Evolutionary conservation across 2,113 vertebrate genomes (phyloP).

Genomic region (Rhabdornis inornatus): DNA sequence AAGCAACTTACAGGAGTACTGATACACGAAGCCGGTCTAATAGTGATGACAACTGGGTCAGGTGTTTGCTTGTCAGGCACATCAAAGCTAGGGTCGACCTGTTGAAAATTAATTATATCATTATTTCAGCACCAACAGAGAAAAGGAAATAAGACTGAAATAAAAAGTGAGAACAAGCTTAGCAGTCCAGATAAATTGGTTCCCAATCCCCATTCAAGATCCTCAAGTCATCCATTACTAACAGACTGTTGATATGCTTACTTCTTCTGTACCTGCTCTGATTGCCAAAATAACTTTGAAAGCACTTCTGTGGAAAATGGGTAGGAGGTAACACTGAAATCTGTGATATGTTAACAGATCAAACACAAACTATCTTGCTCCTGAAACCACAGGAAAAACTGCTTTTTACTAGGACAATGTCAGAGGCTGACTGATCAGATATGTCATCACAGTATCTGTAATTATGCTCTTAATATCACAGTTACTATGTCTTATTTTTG

Average conservation of each 20-base stretch:
- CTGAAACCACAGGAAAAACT: not conserved
- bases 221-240: not conserved
- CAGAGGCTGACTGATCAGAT: not conserved
- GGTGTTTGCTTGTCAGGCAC: slow-evolving; percentile 77
- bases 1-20: slow-evolving; percentile 61
- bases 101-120: slow-evolving; percentile 1
- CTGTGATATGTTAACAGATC: not conserved
- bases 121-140: not conserved
- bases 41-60: slow-evolving; percentile 78
- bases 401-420: not conserved
- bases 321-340: not conserved
- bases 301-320: not conserved
- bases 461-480: not conserved
- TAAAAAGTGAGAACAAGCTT: not conserved
- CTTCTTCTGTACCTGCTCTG: not conserved
- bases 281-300: not conserved
- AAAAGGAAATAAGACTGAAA: not conserved
- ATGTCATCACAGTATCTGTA: not conserved
- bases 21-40: slow-evolving; percentile 58
- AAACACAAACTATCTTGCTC: not conserved
- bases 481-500: not conserved
- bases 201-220: not conserved
- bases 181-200: not conserved
- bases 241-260: rapidly evolving
- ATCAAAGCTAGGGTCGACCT: slow-evolving; percentile 80